Base-by-base conservation (phyloP, 2,113 vertebrate genomes). In the Sinocyclocheilus anophthalmus region DNA sequence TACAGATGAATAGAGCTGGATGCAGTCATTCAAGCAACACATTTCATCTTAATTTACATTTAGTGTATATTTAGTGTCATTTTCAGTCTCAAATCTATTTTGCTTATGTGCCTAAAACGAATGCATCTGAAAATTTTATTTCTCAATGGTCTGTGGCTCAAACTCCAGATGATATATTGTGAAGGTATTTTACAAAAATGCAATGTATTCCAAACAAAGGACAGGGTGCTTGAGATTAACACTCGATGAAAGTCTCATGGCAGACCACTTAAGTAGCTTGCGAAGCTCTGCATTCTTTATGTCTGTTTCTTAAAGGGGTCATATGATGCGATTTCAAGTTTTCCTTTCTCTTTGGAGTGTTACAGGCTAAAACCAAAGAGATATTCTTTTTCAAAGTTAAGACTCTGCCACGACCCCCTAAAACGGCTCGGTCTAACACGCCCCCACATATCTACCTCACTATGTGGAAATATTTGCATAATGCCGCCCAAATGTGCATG, bases 231-330 rank as follows among this genome's bases (percentile, higher is more conserved):
- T 80, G 77, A 80, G 77, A 80, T 80, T 61, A 61, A 67, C 37
- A 48, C 59, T 65, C 30, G 42, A 67, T 81, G 42, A 81, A 81
- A 81, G 59, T 67, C 37, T 81, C 61, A 81, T 67, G 79, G 79
- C 79, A 67, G 39, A 67, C 61, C 61, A 42, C 9, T 30, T 50
- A 45, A 45, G n/a, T 76, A 65, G 33, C 33, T 18, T 9, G 33
- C 14, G 22, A 65, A 63, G 14, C 37, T 39, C 73, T 81, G 37
- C 30, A 78, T 63, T 80, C 78, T 80, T 80, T 57, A 59, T 63
- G 4, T 78, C 76, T 42, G 8, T 45, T 65, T 63, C 37, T 48
- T n/a, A 26, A 26, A 26, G 26, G 26, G 26, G 26, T 26, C 26
- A 26, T 26, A 26, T 26, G 26, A 26, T 26, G 26, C 26, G 26